Base-by-base conservation (phyloP, 1,140 invertebrate genomes). In the Caenorhabditis briggsae region DNA sequence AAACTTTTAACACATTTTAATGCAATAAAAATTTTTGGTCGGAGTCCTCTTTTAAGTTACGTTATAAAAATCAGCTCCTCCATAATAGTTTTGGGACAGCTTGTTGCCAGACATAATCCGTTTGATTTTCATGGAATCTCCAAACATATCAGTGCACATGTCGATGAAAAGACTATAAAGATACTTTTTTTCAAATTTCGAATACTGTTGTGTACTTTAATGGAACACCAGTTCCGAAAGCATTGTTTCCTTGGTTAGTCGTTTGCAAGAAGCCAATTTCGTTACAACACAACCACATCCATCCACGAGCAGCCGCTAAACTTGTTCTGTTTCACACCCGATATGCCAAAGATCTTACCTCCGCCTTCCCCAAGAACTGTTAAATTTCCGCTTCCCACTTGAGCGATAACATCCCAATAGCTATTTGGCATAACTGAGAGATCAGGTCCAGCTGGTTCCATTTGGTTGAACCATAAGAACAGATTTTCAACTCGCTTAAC, bases 201-300 rank as follows among this genome's bases (percentile, higher is more conserved):
- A 5, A 0, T 2, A 5, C 16, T 20, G 11, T n/a, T n/a, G 83
- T 50, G 14, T 53, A 89, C 88, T 86, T 88, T 7, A 89, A 78
- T 5, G 88, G 58, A 56, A 89, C 83, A 12, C 61, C 86, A 3
- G 56, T 55, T 78, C 85, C 86, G 33, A 88, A 88, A 16, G 87
- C 78, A 53, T 86, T 89, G 50, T 89, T 82, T 82, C 88, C 87
- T 43, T 88, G 64, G 50, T 88, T 85, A 2, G 88, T 89, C 16
- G 87, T 89, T 61, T 89, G 88, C 33, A 89, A 25, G 48, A 74
- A 89, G 2, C 88, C 88, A 14, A 89, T 48, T 43, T 89, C 87
- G 41, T 88, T 89, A 74, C 88, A 89, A 41, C 87, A 88, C 46
- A 88, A 78, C 88, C 88, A 89, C 88, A 89, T 89, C 88, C 88